A percentile compares a stretch with the other conserved stretches of the same genome.
Conservation (phyloP, 2,113 vertebrate genomes). For the Telmatochromis brachygnathus region DNA sequence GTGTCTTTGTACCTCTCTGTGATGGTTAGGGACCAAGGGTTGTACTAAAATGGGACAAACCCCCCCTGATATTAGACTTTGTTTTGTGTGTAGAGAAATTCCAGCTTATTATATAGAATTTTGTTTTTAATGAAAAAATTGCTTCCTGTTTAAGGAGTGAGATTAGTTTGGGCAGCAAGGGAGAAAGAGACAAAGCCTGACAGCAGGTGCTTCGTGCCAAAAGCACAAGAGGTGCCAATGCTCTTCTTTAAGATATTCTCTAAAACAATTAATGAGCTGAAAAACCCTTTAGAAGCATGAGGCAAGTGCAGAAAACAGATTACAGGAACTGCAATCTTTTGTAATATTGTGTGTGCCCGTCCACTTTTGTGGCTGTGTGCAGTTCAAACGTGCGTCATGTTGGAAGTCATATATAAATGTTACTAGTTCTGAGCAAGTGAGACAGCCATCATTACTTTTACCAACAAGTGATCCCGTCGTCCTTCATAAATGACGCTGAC, state of each 20-base stretch:
- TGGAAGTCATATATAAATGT: not conserved
- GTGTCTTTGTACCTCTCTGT: not conserved
- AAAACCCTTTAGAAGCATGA: not conserved
- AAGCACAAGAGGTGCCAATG: not conserved
- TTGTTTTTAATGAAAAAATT: not conserved
- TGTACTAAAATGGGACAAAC: not conserved
- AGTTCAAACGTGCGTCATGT: rapidly evolving
- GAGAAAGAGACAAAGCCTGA: not conserved
- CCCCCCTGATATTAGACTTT: not conserved
- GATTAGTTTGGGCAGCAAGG: not conserved
- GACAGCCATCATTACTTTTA: not conserved
- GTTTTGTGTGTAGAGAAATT: not conserved
- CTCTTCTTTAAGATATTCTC: not conserved
- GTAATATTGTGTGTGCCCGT: rapidly evolving
- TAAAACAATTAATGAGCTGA: not conserved
- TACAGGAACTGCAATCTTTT: not conserved
- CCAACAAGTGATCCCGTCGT: too few relatives aligned
- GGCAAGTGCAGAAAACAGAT: not conserved
- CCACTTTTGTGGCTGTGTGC: not conserved
- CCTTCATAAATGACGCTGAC: not conserved
- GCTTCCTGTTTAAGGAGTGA: not conserved
- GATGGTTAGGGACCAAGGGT: not conserved
- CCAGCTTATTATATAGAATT: not conserved
- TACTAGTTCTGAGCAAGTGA: not conserved
- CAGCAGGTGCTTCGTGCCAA: not conserved